Conservation (phyloP, 2,113 vertebrate genomes). For the Myrmecobius fasciatus region DNA sequence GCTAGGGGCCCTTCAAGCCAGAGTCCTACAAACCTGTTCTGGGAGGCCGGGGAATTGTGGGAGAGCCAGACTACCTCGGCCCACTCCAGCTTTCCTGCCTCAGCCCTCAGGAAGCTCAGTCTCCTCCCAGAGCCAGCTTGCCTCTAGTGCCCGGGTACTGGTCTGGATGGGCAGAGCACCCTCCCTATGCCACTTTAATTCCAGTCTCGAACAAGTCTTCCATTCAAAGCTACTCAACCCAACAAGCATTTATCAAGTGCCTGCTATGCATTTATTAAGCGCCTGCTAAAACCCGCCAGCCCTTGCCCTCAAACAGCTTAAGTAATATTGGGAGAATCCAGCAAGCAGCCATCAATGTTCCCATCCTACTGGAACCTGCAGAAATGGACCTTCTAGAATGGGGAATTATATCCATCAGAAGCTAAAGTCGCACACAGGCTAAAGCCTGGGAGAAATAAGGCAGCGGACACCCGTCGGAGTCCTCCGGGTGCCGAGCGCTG, state of each 20-base stretch:
- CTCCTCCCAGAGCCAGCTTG: neutral
- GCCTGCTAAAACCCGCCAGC: neutral
- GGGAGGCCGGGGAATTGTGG: neutral
- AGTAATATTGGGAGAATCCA: too few relatives aligned
- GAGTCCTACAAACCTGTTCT: neutral
- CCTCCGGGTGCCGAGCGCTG: neutral
- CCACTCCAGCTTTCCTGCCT: fast-evolving
- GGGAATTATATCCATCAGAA: neutral
- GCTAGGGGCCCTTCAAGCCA: neutral
- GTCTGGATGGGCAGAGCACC: neutral
- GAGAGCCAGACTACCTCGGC: neutral
- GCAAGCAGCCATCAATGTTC: too few relatives aligned
- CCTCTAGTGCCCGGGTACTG: neutral
- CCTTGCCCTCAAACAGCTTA: neutral
- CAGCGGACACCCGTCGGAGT: neutral
- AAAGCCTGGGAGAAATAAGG: neutral
- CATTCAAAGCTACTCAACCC: neutral
- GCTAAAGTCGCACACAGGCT: neutral
- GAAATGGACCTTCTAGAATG: neutral
- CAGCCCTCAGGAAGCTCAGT: neutral
- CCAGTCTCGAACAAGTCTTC: fast-evolving
- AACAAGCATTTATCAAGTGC: fast-evolving
- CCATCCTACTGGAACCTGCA: neutral
- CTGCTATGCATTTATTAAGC: neutral
- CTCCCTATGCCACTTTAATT: neutral